A percentile compares a stretch with the other conserved stretches of the same genome.
Evolutionary conservation across 2,113 vertebrate species (phyloP).

Genomic region (Ictidomys tridecemlineatus): DNA sequence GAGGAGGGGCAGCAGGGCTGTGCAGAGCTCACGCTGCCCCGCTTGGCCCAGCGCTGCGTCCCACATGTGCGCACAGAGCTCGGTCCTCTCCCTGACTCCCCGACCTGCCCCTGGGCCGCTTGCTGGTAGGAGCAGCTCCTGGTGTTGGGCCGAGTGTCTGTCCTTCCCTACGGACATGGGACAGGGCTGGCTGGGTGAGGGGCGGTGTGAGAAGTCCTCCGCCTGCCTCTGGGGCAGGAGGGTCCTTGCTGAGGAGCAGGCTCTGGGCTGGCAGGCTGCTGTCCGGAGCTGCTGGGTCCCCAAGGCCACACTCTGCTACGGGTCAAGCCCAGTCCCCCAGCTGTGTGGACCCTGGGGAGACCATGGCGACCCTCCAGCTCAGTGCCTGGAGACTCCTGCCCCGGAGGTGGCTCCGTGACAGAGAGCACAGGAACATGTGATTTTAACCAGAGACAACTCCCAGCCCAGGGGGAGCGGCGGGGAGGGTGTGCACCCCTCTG

Average conservation of each 20-base stretch:
- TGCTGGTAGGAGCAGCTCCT: too few species aligned
- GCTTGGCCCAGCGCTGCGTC: too few species aligned
- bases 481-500: neutral
- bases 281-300: neutral
- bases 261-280: neutral
- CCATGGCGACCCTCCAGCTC: too few species aligned
- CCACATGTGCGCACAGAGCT: too few species aligned
- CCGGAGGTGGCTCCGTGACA: neutral
- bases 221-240: neutral
- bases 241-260: neutral
- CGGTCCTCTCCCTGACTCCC: too few species aligned
- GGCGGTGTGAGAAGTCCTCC: neutral
- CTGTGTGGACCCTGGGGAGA: neutral
- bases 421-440: too few species aligned
- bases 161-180: too few species aligned
- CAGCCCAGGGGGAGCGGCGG: neutral
- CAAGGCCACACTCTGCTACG: too few species aligned
- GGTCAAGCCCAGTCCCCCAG: neutral
- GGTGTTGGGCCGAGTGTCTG: too few species aligned
- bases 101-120: too few species aligned
- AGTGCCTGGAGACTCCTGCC: neutral
- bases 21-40: too few species aligned
- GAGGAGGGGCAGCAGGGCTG: too few species aligned
- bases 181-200: neutral
- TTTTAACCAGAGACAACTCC: neutral